Evolutionary conservation across 2,113 vertebrate species (phyloP).

Genomic region (Agapornis roseicollis): DNA sequence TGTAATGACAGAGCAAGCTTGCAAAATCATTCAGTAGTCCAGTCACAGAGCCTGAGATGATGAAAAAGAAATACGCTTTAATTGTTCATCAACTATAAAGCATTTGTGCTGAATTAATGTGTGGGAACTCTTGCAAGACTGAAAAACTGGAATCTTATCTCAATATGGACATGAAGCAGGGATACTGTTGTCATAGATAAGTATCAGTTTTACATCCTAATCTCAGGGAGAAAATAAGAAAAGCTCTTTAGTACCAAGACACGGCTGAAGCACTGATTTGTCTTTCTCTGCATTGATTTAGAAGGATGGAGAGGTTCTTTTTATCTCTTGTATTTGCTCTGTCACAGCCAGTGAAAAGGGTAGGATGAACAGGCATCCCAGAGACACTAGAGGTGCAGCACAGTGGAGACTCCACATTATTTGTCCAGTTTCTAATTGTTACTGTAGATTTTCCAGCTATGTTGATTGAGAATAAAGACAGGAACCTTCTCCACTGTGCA

Average conservation of each 20-base stretch:
- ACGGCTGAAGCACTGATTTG: background rate
- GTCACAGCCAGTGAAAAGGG: background rate
- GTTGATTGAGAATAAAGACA: background rate
- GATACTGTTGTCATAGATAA: background rate
- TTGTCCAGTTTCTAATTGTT: background rate
- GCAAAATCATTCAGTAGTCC: background rate
- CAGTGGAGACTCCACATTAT: background rate
- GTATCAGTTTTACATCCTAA: background rate
- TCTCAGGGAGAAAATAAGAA: background rate
- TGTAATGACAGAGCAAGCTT: background rate
- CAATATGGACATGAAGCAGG: background rate
- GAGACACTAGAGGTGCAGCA: background rate
- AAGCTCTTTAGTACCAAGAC: background rate
- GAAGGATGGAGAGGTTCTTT: background rate
- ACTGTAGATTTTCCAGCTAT: background rate
- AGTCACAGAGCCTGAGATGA: conserved; percentile 14
- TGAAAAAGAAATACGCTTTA: conserved; percentile 18
- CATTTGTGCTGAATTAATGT: conserved; percentile 23
- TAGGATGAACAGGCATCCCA: background rate
- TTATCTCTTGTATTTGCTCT: background rate
- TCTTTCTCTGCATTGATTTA: background rate
- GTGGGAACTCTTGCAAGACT: conserved; percentile 31
- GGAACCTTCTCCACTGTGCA: background rate
- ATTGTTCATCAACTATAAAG: conserved; percentile 46
- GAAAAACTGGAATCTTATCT: conserved; percentile 1